These are phyloP conservation scores for Chroicocephalus ridibundus DNA, from an alignment of 2,113 vertebrate species.

Conservation along the genomic window DNA sequence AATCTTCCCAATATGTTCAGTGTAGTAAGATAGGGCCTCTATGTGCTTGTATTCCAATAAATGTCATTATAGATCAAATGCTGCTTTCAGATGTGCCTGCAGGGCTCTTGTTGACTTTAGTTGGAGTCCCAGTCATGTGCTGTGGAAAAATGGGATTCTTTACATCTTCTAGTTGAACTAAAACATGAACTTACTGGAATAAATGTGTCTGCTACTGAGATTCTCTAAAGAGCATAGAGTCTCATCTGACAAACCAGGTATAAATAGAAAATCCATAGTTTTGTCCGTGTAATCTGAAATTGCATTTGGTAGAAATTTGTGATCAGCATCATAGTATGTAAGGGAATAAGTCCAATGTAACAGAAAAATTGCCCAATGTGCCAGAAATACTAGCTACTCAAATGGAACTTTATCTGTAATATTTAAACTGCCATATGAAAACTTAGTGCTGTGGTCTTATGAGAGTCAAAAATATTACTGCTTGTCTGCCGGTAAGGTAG, in stretches of 20 bases:
- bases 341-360: neutral
- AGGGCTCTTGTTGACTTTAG: neutral
- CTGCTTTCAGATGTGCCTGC: neutral
- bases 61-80: neutral
- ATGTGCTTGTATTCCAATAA: neutral
- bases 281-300: neutral
- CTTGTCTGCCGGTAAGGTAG: neutral
- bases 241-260: neutral
- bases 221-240: neutral
- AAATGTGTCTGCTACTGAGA: neutral
- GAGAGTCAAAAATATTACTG: neutral
- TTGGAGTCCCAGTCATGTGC: neutral
- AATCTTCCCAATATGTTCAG: neutral
- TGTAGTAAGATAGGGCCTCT: neutral
- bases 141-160: neutral
- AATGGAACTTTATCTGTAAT: neutral
- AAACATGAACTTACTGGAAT: neutral
- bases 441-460: neutral
- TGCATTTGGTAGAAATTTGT: neutral
- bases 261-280: neutral
- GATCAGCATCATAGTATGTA: neutral
- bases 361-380: neutral
- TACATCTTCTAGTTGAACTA: neutral
- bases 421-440: slow-evolving; percentile 10
- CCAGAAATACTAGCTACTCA: neutral